Evolutionary conservation across 2,888 invertebrate genomes (phyloP).

Genomic region (Troides helena): DNA sequence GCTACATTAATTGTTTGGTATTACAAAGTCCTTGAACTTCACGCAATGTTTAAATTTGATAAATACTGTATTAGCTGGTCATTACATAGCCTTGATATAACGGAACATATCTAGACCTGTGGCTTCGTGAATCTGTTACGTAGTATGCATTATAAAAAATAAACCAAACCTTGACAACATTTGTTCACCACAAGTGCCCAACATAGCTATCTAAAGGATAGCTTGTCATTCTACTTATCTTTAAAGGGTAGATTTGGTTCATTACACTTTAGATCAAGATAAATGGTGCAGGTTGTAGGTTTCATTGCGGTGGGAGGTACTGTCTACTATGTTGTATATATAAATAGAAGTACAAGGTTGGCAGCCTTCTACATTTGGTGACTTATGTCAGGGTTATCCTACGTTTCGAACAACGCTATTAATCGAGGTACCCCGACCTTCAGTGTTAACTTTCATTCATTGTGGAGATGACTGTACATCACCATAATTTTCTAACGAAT

Average conservation of each 20-base stretch:
- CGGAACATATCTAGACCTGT: constrained; percentile 19
- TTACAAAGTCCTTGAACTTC: constrained; percentile 24
- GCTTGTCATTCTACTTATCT: constrained; percentile 34
- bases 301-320: constrained; percentile 48
- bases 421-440: constrained; percentile 45
- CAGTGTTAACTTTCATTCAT: constrained; percentile 56
- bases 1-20: constrained; percentile 11
- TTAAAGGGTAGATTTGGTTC: constrained; percentile 35
- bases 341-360: constrained; percentile 72
- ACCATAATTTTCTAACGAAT: constrained; percentile 42
- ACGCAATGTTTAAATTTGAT: constrained; percentile 17
- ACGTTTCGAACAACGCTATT: constrained; percentile 48
- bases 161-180: constrained; percentile 30
- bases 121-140: constrained; percentile 19
- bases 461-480: constrained; percentile 37
- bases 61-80: constrained; percentile 8
- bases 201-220: constrained; percentile 40
- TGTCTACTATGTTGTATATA: constrained; percentile 49
- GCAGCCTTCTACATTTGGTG: constrained; percentile 74
- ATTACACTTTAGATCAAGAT: constrained; percentile 43
- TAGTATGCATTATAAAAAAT: constrained; percentile 26
- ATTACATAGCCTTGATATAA: constrained; percentile 27
- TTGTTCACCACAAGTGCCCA: constrained; percentile 29
- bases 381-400: constrained; percentile 73
- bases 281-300: constrained; percentile 44